Conservation (phyloP, 2,888 invertebrate species). For the Criorhina ranunculi region DNA sequence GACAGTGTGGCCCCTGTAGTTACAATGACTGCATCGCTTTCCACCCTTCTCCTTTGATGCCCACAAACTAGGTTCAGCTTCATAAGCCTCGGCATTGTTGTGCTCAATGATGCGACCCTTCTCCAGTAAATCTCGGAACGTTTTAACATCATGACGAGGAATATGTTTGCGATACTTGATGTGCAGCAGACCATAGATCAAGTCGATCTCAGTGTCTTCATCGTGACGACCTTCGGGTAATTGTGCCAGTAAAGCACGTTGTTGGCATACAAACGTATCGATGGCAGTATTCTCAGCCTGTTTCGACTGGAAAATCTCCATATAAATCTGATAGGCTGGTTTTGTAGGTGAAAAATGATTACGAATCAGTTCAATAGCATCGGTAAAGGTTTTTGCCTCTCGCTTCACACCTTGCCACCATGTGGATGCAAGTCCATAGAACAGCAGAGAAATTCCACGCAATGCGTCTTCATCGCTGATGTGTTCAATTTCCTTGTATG, state of each 20-base stretch:
- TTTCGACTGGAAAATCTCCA: conserved; percentile 52
- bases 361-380: conserved; percentile 47
- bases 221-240: conserved; percentile 52
- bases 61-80: background rate
- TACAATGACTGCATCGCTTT: conserved; percentile 75
- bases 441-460: conserved; percentile 50
- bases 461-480: conserved; percentile 51
- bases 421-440: conserved; percentile 45
- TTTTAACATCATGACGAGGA: conserved; percentile 79
- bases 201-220: conserved; percentile 59
- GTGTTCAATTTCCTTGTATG: conserved; percentile 48
- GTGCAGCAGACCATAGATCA: conserved; percentile 61
- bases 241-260: conserved; percentile 59
- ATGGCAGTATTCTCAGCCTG: conserved; percentile 26
- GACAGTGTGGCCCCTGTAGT: conserved; percentile 81
- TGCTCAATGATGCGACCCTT: conserved; percentile 60
- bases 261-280: conserved; percentile 58
- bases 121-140: conserved; percentile 82
- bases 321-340: conserved; percentile 53
- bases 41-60: background rate
- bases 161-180: conserved; percentile 58
- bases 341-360: conserved; percentile 49
- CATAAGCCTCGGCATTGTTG: conserved; percentile 48
- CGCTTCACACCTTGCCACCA: conserved; percentile 66
- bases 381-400: conserved; percentile 46